A percentile compares a stretch with the other conserved stretches of the same genome.
Evolutionary conservation across 2,888 invertebrate species (phyloP).

Genomic region (Protodeltote pygarga): DNA sequence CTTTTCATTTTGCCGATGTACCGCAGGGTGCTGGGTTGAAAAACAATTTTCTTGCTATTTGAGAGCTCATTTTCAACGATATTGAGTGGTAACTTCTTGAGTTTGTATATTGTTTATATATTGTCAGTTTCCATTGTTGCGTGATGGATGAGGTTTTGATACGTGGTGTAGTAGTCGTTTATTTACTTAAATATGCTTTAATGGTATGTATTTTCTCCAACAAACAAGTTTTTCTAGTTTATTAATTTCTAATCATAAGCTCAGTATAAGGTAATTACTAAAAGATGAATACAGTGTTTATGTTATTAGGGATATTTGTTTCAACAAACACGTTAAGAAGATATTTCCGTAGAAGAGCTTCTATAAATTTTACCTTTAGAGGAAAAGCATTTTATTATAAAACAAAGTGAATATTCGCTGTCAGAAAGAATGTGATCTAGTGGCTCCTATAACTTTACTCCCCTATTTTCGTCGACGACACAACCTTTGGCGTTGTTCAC

Average conservation of each 20-base stretch:
- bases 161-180: constrained; percentile 21
- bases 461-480: constrained; percentile 52
- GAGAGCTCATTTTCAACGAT: constrained; percentile 80
- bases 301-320: too few species aligned
- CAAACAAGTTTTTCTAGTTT: neutral
- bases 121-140: constrained; percentile 58
- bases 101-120: constrained; percentile 59
- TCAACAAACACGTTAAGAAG: constrained; percentile 1
- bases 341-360: constrained; percentile 37
- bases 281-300: too few species aligned
- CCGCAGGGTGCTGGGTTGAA: constrained; percentile 66
- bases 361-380: constrained; percentile 40
- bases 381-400: constrained; percentile 48
- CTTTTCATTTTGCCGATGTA: constrained; percentile 83
- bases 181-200: constrained; percentile 12
- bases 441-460: constrained; percentile 47
- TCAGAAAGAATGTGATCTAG: constrained; percentile 54
- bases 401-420: constrained; percentile 55
- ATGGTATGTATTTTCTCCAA: constrained; percentile 6
- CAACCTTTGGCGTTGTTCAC: constrained; percentile 49
- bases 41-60: constrained; percentile 82
- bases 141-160: constrained; percentile 63
- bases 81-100: constrained; percentile 74
- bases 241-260: too few species aligned
- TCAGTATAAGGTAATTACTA: too few species aligned